Evolutionary conservation across 2,888 invertebrate genomes (phyloP).

Genomic region (Lycophotia porphyrea): DNA sequence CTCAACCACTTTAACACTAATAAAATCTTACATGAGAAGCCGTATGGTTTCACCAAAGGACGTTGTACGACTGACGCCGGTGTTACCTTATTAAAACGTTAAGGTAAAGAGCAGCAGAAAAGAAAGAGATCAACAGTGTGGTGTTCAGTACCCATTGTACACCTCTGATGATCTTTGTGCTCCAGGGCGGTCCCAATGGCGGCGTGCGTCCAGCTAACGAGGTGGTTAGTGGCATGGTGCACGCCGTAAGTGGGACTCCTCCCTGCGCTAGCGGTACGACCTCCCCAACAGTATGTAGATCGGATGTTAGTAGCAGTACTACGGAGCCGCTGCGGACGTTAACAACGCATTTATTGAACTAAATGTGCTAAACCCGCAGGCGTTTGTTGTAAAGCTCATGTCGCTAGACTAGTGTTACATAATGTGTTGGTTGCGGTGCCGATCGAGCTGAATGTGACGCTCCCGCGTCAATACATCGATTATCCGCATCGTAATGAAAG

Average conservation of each 20-base stretch:
- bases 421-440: background rate
- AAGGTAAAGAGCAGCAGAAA: background rate
- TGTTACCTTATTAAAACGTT: too few relatives aligned
- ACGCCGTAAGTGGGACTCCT: background rate
- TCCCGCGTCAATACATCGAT: constrained; percentile 2
- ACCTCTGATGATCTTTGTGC: too few relatives aligned
- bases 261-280: background rate
- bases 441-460: background rate
- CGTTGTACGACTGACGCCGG: too few relatives aligned
- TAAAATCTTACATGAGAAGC: too few relatives aligned
- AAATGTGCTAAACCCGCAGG: background rate
- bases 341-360: background rate
- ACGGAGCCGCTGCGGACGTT: background rate
- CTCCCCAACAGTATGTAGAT: background rate
- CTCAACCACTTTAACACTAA: too few relatives aligned
- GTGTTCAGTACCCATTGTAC: too few relatives aligned
- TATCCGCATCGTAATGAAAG: constrained; percentile 24
- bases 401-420: constrained; percentile 7
- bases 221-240: background rate
- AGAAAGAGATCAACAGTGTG: background rate
- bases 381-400: background rate
- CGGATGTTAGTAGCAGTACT: background rate
- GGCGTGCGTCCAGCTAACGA: too few relatives aligned
- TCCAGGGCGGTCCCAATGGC: too few relatives aligned
- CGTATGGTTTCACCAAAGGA: too few relatives aligned